Base-by-base conservation (phyloP, 2,797 vertebrate species). In the Esox lucius region DNA sequence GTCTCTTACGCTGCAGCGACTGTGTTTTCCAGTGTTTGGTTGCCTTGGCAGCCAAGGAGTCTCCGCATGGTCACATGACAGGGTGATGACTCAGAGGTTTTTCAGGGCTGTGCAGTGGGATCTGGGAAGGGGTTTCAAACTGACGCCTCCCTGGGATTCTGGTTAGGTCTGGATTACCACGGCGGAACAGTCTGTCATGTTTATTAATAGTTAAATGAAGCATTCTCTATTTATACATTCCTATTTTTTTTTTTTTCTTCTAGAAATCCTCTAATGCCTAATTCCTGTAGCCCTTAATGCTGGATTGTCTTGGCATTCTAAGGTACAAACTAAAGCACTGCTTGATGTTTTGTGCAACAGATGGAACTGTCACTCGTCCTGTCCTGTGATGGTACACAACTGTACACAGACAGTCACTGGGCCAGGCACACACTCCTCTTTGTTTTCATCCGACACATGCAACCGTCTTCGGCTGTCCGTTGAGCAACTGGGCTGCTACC, bases 61-160 rank as follows among this genome's bases (percentile, higher is more conserved):
- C 85, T 80, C 78, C 80, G 83, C 81, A 80, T 17, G 53, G 76
- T 83, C n/a, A 70, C 85, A 85, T 88, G 89, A 88, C 80, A 8
- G 65, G 78, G 83, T 73, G 81, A 86, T 94, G 93, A 94, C 90
- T 95, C 93, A 93, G 84, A 88, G 75, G 16, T 83, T 89, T 91
- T 89, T 64, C 22, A 39, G 81, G 85, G 68, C 77, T 77, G 0
- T 64, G 35, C 56, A 56, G 39, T 68, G 75, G 73, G 66, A 77
- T 75, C 33, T 80, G 86, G 78, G 78, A 88, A 86, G 70, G 85
- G 71, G 78, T 46, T 71, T 59, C 84, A 74, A 78, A 85, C 72
- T 78, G 75, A 56, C 75, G 70, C 28, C 59, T 85, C 24, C 4
- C 48, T 53, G 31, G 75, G 84, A 87, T 89, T 84, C 79, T 8